These are phyloP conservation scores for Ichneumoninae sp. DNA, from an alignment of 2,888 invertebrate species.

Conservation along the genomic window DNA sequence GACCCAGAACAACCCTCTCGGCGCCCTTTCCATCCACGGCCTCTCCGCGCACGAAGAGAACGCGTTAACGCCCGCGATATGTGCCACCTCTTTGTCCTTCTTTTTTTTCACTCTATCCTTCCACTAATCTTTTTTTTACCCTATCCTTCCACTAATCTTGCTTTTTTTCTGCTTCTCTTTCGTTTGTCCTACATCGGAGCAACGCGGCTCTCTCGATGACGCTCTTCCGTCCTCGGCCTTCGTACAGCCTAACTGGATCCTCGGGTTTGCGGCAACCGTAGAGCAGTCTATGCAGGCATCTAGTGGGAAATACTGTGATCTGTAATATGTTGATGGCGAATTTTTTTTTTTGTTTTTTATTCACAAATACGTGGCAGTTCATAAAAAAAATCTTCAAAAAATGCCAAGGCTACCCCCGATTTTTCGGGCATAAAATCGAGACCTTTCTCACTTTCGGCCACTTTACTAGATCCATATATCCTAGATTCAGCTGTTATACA, in stretches of 20 bases:
- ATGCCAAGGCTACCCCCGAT: too few species aligned
- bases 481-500: too few species aligned
- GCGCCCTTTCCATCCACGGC: neutral
- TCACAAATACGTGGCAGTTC: too few species aligned
- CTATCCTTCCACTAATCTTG: neutral
- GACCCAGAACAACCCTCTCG: slow-evolving; percentile 4
- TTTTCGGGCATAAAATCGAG: too few species aligned
- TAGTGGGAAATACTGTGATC: slow-evolving; percentile 16
- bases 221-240: slow-evolving; percentile 5
- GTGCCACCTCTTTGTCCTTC: slow-evolving; percentile 47
- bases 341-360: neutral
- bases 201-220: slow-evolving; percentile 1
- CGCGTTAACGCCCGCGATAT: slow-evolving; percentile 43
- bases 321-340: neutral
- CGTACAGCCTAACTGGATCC: slow-evolving; percentile 15
- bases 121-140: neutral
- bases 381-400: too few species aligned
- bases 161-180: slow-evolving; percentile 17
- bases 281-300: slow-evolving; percentile 19
- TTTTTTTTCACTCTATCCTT: slow-evolving; percentile 34
- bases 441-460: too few species aligned
- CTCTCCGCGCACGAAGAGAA: slow-evolving; percentile 11
- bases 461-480: too few species aligned
- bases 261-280: slow-evolving; percentile 31
- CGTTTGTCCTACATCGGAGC: slow-evolving; percentile 15